Conservation (phyloP, 2,888 invertebrate genomes). For the Amphipyra tragopoginis region DNA sequence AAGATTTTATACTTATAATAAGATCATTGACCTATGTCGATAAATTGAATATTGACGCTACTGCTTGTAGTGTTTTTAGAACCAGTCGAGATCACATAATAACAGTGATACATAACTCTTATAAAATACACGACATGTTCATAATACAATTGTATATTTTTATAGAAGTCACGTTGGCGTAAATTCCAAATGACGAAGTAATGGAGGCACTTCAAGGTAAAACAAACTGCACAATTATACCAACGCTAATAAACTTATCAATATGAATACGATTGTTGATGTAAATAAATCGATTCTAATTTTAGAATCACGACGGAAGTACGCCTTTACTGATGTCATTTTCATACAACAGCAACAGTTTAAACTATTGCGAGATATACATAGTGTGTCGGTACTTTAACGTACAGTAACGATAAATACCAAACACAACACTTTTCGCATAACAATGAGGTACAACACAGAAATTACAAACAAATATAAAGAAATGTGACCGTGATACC, state of each 20-base stretch:
- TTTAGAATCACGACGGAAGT: constrained; percentile 23
- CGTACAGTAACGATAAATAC: constrained; percentile 2
- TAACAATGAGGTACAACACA: constrained; percentile 42
- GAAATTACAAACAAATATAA: constrained; percentile 25
- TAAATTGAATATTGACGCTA: constrained; percentile 17
- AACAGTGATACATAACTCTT: not conserved
- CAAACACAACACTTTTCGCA: constrained; percentile 31
- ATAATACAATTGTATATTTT: constrained; percentile 11
- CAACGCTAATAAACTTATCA: constrained; percentile 17
- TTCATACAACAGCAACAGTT: no score
- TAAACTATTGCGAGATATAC: no score
- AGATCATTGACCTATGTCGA: constrained; percentile 33
- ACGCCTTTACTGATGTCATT: not conserved
- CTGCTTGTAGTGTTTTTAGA: constrained; percentile 1
- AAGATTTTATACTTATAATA: constrained; percentile 44
- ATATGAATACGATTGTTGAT: constrained; percentile 10
- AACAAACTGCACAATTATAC: constrained; percentile 6
- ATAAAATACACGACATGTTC: not conserved
- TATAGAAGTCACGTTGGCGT: not conserved
- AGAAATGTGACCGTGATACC: constrained; percentile 26
- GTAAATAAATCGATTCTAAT: constrained; percentile 35
- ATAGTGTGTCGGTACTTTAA: constrained; percentile 15
- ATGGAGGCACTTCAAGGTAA: not conserved
- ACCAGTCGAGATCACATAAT: constrained; percentile 18
- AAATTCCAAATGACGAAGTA: constrained; percentile 10